Conservation (phyloP, 2,113 vertebrate genomes). For the Psittacara wagleri region DNA sequence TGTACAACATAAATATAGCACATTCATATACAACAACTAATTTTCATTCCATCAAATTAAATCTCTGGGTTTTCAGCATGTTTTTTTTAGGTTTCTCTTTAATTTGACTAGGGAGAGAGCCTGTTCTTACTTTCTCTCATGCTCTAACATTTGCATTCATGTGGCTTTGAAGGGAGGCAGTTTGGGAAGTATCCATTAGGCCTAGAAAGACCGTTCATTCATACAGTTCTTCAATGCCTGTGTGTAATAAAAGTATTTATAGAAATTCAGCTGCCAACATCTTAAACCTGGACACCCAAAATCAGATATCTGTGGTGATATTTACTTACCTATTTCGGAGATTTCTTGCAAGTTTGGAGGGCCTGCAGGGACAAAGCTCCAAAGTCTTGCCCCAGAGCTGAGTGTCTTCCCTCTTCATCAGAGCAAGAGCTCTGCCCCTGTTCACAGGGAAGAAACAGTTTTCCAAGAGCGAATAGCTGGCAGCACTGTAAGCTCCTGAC, state of each 20-base stretch:
- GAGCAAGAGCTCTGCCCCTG: neutral
- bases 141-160: neutral
- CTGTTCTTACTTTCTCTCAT: neutral
- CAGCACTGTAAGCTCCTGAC: neutral
- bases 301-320: neutral
- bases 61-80: neutral
- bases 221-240: neutral
- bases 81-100: neutral
- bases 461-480: neutral
- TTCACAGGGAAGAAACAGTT: neutral
- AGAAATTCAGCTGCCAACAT: neutral
- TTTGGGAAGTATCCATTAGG: neutral
- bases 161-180: neutral
- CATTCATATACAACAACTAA: neutral
- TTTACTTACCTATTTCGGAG: neutral
- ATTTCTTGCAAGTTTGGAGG: neutral
- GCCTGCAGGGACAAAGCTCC: neutral
- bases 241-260: neutral
- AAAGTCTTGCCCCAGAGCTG: neutral
- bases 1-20: neutral
- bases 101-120: neutral
- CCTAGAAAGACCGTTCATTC: neutral
- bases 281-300: neutral
- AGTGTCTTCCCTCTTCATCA: neutral
- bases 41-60: neutral